These are phyloP conservation scores for Lerista edwardsae DNA, from an alignment of 2,797 vertebrate genomes.

Conservation along the genomic window DNA sequence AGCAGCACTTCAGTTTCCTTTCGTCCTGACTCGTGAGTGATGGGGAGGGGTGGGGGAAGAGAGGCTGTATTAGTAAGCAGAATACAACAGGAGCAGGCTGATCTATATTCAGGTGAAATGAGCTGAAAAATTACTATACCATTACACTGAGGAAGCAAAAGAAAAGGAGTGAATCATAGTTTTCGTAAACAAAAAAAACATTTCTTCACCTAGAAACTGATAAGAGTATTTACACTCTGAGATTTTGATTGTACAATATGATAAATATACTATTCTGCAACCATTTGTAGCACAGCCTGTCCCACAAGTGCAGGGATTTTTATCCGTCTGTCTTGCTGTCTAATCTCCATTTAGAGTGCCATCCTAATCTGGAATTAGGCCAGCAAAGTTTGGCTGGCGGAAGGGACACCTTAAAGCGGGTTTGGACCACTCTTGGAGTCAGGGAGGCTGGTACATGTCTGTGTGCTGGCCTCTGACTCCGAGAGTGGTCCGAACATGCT, in stretches of 20 bases:
- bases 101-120: background rate
- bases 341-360: too few species aligned
- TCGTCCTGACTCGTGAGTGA: background rate
- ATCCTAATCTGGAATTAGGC: too few species aligned
- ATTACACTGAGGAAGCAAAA: background rate
- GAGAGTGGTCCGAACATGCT: too few species aligned
- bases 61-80: background rate
- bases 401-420: too few species aligned
- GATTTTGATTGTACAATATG: slow-evolving; percentile 19
- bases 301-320: background rate
- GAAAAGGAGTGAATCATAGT: background rate
- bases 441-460: too few species aligned
- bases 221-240: slow-evolving; percentile 29
- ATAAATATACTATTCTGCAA: slow-evolving; percentile 13
- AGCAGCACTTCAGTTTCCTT: slow-evolving; percentile 15
- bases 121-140: slow-evolving; percentile 30
- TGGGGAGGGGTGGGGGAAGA: background rate
- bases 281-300: background rate
- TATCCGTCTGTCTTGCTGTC: too few species aligned
- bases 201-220: background rate
- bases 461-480: too few species aligned
- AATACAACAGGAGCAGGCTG: background rate
- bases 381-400: too few species aligned
- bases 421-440: too few species aligned
- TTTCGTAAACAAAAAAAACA: slow-evolving; percentile 2